phyloP scores from a whole-genome alignment of 2,888 invertebrate species.

The Alentia gelatinosa region DNA sequence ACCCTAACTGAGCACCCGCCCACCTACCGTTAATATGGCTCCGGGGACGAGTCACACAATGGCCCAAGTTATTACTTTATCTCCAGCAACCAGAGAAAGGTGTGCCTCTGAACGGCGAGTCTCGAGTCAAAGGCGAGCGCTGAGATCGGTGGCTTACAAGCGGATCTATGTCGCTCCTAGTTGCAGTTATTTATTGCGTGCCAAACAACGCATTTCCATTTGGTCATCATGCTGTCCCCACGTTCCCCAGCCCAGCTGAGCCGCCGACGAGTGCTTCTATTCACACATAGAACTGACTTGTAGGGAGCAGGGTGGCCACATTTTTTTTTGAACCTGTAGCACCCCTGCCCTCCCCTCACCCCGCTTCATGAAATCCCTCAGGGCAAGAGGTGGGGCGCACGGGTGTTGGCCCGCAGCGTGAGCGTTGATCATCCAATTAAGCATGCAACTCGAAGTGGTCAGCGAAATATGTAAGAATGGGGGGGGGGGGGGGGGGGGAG shows the following conservation, averaged over 20 bases:
- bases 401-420: neutral
- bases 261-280: too few species aligned
- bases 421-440: constrained; percentile 36
- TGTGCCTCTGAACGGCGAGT: neutral
- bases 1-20: neutral
- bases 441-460: constrained; percentile 40
- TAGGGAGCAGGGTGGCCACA: neutral
- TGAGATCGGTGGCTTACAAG: neutral
- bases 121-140: neutral
- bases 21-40: neutral
- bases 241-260: too few species aligned
- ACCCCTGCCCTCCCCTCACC: neutral
- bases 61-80: constrained; percentile 12
- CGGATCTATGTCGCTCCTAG: neutral
- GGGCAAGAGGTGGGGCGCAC: neutral
- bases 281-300: too few species aligned
- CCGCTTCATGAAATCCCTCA: neutral
- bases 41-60: neutral
- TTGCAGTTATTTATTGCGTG: constrained; percentile 32
- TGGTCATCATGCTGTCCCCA: neutral
- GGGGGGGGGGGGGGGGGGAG: neutral
- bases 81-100: neutral
- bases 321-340: neutral
- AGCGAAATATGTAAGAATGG: constrained; percentile 39
- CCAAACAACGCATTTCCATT: constrained; percentile 9